Percentiles rank a stretch among this genome's conserved stretches.
Conservation (phyloP, 2,113 vertebrate species). For the Hypanus sabinus region DNA sequence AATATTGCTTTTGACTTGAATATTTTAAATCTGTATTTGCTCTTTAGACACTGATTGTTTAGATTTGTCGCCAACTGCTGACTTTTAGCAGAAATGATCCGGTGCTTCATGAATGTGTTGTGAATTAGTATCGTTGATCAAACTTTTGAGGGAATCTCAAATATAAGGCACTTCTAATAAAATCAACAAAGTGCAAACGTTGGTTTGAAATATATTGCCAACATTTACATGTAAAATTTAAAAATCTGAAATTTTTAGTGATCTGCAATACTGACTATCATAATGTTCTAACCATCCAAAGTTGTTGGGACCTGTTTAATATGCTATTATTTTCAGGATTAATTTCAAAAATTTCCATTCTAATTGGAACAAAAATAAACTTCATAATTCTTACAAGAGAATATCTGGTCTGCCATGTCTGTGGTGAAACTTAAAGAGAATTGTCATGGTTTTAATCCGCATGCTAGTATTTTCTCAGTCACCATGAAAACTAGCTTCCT, state of each 20-base stretch:
- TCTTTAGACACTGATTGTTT: background rate
- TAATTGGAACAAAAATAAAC: background rate
- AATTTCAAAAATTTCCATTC: background rate
- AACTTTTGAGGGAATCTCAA: constrained; percentile 15
- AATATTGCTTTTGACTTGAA: background rate
- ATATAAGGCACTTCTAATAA: background rate
- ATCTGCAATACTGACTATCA: background rate
- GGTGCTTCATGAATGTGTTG: constrained; percentile 13
- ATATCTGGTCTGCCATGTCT: background rate
- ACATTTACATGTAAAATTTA: background rate
- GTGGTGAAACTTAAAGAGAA: background rate
- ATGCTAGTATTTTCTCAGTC: background rate
- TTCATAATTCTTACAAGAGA: background rate
- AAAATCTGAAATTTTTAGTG: background rate
- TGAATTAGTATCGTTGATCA: background rate
- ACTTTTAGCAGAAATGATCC: background rate
- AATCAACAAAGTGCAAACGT: too few relatives aligned
- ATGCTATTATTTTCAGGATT: background rate
- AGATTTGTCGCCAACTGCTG: constrained; percentile 2
- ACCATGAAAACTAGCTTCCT: background rate
- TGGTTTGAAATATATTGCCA: background rate
- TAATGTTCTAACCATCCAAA: background rate
- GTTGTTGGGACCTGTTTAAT: background rate
- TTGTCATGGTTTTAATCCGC: background rate
- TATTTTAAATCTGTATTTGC: background rate